Base-by-base conservation (phyloP, 2,797 vertebrate species). In the Xenops minutus region DNA sequence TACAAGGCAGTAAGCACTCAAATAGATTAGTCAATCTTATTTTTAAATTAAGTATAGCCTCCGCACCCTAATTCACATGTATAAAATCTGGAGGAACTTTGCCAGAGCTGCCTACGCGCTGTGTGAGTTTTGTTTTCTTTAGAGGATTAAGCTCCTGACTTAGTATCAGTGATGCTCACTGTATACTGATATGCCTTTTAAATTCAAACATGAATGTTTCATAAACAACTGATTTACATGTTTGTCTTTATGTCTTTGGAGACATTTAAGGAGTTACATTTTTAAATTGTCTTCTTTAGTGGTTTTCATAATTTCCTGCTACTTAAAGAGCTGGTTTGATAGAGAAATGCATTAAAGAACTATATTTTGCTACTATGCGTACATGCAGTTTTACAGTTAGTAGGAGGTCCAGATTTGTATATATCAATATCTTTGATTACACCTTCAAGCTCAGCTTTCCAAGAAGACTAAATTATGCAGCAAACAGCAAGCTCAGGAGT, bases 11-110 rank as follows among this genome's bases (percentile, higher is more conserved):
- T 97, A 97, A 96, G 95, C 95, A 95, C 97, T 97, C 95, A 98
- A 96, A 98, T 93, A 90, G 95, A 98, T 96, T 96, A 96, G 95
- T 97, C 97, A 94, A 92, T 97, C 96, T 97, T 96, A 94, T 95
- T 97, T 97, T 97, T 94, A 94, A 90, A 97, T 96, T 88, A 95
- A 96, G 74, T 84, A 76, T 71, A 96, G 61, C 87, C 96, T 92
- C 77, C 66, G 52, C 59, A 85, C 92, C 71, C 92, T 93, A 94
- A 92, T 82, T 89, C 89, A 56, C 73, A 79, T 77, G 81, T 91
- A 92, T 88, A 75, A 95, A 94, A 96, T 93, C 77, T 61, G 39
- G 80, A 89, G 89, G 95, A 92, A 59, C 63, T 13, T 14, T 52
- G 77, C 84, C 93, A 97, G 88, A 51, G 46, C 79, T 88, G 94